phyloP scores from a whole-genome alignment of 2,797 vertebrate genomes.

The Crypturellus tataupa region DNA sequence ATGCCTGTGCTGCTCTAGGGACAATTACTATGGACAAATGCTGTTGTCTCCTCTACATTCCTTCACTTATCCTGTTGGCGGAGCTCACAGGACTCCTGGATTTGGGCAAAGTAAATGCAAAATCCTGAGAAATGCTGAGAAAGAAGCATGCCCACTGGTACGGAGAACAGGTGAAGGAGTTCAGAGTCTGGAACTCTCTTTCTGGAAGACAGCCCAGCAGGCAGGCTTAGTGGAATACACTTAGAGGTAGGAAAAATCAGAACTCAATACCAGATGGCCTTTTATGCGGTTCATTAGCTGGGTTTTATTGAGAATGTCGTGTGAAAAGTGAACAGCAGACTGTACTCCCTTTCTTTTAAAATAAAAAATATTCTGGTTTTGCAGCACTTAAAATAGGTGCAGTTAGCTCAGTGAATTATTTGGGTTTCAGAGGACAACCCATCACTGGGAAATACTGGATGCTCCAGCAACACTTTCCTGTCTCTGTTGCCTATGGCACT shows the following conservation, averaged over 20 bases:
- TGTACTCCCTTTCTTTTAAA: not conserved
- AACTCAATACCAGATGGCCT: constrained; percentile 47
- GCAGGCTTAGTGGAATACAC: not conserved
- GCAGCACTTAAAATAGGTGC: not conserved
- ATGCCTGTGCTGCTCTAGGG: constrained; percentile 2
- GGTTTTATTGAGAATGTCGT: constrained; percentile 4
- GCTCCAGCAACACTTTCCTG: not conserved
- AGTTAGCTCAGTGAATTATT: not conserved
- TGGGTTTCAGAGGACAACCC: not conserved
- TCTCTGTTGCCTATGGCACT: not conserved
- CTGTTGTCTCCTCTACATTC: constrained; percentile 20
- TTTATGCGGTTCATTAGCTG: constrained; percentile 35
- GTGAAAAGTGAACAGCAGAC: not conserved
- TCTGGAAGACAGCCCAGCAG: not conserved
- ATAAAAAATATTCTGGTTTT: not conserved
- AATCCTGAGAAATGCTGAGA: not conserved
- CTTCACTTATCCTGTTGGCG: not conserved
- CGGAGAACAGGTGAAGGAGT: not conserved
- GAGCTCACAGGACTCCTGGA: not conserved
- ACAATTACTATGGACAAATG: not conserved
- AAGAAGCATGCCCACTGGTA: not conserved
- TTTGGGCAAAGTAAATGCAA: not conserved
- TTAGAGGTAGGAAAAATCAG: constrained; percentile 12
- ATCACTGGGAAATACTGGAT: not conserved
- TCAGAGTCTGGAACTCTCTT: not conserved